These are phyloP conservation scores for Noctua comes DNA, from an alignment of 2,888 invertebrate genomes.

Conservation along the genomic window DNA sequence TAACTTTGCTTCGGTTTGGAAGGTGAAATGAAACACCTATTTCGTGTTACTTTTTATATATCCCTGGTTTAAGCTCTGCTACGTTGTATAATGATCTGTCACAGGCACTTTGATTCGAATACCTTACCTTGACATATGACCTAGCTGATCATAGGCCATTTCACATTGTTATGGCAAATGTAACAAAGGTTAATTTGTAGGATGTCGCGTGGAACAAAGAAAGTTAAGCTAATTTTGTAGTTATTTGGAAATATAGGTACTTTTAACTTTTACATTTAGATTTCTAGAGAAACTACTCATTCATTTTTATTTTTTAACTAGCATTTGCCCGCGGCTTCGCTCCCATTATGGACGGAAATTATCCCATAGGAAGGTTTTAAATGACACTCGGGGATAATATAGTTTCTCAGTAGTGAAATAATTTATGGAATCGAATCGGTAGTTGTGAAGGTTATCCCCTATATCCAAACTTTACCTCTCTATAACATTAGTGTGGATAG, in stretches of 20 bases:
- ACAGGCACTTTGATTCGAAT: conserved; percentile 67
- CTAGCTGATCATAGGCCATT: conserved; percentile 83
- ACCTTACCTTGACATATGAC: conserved; percentile 87
- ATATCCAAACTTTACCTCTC: not conserved
- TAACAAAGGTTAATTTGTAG: conserved; percentile 68
- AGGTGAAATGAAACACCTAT: conserved; percentile 69
- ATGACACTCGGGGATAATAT: no score
- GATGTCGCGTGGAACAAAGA: conserved; percentile 66
- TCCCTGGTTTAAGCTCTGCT: conserved; percentile 77
- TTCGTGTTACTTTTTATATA: conserved; percentile 74
- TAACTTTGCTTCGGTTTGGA: conserved; percentile 70
- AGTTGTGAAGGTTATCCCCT: not conserved
- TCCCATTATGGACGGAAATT: not conserved
- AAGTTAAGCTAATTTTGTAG: conserved; percentile 60
- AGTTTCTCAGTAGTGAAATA: not conserved
- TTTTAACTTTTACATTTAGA: not conserved
- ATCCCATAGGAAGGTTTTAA: not conserved
- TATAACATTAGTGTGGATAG: not conserved
- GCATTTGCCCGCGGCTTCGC: not conserved
- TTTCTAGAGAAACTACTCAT: not conserved
- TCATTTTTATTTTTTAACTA: not conserved
- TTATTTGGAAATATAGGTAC: conserved; percentile 18
- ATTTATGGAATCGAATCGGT: not conserved
- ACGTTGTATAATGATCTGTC: conserved; percentile 78
- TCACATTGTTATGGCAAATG: conserved; percentile 71